A percentile compares a stretch with the other conserved stretches of the same genome.
Conservation (phyloP, 2,888 invertebrate species). For the Sphaerolaimus hirsutus region DNA sequence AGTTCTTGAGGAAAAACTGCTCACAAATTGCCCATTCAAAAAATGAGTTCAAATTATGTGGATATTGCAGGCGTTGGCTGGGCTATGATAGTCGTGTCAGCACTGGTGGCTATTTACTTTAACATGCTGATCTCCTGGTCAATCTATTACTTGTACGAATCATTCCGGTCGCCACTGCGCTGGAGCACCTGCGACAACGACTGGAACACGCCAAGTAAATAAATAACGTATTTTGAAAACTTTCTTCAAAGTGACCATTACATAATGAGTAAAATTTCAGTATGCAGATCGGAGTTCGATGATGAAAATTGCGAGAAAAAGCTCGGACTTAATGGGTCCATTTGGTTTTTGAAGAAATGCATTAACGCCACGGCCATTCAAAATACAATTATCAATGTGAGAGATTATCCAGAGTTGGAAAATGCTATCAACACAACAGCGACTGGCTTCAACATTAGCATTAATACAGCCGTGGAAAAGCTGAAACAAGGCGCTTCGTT, state of each 20-base stretch:
- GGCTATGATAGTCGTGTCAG: conserved; percentile 18
- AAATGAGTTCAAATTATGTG: no score
- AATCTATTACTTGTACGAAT: conserved; percentile 15
- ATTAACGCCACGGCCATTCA: no score
- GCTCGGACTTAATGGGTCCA: not conserved
- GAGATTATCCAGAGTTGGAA: no score
- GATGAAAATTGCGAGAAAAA: not conserved
- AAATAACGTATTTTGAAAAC: not conserved
- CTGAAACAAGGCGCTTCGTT: no score
- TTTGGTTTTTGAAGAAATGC: not conserved
- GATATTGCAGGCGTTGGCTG: conserved; percentile 18
- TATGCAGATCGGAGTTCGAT: not conserved
- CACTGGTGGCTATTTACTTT: conserved; percentile 20
- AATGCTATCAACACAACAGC: no score
- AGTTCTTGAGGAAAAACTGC: no score
- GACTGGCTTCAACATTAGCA: no score
- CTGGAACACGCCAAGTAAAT: not conserved
- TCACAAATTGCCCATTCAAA: no score
- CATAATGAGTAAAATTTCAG: not conserved
- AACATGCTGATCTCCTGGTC: conserved; percentile 19
- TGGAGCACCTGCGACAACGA: conserved; percentile 6
- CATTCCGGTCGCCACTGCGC: not conserved
- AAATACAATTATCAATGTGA: no score
- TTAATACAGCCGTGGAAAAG: no score
- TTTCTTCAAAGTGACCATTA: not conserved